Percentiles rank a stretch among this genome's conserved stretches.
Conservation (phyloP, 1,140 invertebrate genomes). For the Dendrolimus punctatus region DNA sequence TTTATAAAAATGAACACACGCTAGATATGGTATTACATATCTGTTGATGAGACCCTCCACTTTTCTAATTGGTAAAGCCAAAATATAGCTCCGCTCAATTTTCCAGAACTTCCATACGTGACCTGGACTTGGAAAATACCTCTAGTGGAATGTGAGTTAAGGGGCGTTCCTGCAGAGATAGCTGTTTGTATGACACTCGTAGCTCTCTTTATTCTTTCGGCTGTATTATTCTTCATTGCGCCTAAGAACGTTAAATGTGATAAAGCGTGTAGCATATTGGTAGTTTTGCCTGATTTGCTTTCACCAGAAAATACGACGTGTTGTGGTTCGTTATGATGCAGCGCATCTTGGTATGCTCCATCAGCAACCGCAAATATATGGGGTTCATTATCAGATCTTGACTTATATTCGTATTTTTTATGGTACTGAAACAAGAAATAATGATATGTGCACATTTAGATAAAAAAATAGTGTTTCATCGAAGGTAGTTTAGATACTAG, state of each 20-base stretch:
- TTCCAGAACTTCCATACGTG: conserved; percentile 88
- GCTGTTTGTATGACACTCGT: conserved; percentile 86
- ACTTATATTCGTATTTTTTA: conserved; percentile 86
- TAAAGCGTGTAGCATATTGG: conserved; percentile 80
- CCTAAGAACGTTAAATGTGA: conserved; percentile 84
- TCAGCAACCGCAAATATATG: conserved; percentile 93
- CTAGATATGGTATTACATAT: conserved; percentile 74
- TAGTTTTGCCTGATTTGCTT: conserved; percentile 88
- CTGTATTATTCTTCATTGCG: conserved; percentile 73
- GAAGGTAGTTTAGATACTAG: too few species aligned
- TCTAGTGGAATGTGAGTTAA: conserved; percentile 90
- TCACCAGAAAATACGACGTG: conserved; percentile 88
- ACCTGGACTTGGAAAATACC: conserved; percentile 88
- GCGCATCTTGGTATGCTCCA: conserved; percentile 86
- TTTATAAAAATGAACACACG: background rate
- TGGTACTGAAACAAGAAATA: conserved; percentile 76
- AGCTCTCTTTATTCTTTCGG: conserved; percentile 80
- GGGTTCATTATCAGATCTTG: conserved; percentile 90
- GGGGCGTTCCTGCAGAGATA: conserved; percentile 86
- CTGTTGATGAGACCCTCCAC: conserved; percentile 85
- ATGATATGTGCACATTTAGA: background rate
- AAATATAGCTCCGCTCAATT: conserved; percentile 88
- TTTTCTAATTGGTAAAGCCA: conserved; percentile 92
- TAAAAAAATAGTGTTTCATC: too few species aligned
- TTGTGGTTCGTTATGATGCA: conserved; percentile 87